Conservation (phyloP, 1,140 invertebrate species). For the Bombus pascuorum region DNA sequence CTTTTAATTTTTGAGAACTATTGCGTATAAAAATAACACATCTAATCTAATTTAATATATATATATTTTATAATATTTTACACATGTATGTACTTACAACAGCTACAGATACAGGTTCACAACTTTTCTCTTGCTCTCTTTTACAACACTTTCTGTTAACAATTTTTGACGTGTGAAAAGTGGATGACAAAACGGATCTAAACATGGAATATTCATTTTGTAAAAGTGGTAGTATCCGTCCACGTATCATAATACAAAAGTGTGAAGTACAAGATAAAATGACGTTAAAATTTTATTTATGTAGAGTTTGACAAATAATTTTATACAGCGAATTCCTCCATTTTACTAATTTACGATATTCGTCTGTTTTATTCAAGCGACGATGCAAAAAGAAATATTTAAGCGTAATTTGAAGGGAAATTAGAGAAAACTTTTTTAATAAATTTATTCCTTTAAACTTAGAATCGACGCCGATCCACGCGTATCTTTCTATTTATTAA, state of each 20-base stretch:
- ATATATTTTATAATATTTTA: too few species aligned
- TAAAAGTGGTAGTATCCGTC: background rate
- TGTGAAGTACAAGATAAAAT: background rate
- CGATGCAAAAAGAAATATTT: background rate
- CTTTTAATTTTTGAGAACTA: too few species aligned
- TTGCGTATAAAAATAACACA: too few species aligned
- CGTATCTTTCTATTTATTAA: too few species aligned
- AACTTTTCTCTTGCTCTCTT: background rate
- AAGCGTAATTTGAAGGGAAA: background rate
- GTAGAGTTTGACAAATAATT: slow-evolving; percentile 33
- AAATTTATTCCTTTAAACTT: background rate
- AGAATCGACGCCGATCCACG: too few species aligned
- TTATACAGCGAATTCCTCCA: background rate
- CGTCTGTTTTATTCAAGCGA: slow-evolving; percentile 18
- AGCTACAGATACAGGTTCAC: slow-evolving; percentile 37
- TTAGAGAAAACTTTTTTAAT: background rate
- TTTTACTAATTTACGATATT: slow-evolving; percentile 10
- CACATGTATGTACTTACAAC: slow-evolving; percentile 39
- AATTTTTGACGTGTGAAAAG: slow-evolving; percentile 40
- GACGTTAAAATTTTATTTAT: background rate
- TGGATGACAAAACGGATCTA: background rate
- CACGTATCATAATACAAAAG: slow-evolving; percentile 36
- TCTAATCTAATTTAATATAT: background rate
- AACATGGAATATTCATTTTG: background rate
- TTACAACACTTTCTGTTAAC: background rate